These are phyloP conservation scores for Alviniconcha strummeri DNA, from an alignment of 2,888 invertebrate genomes.

Conservation along the genomic window DNA sequence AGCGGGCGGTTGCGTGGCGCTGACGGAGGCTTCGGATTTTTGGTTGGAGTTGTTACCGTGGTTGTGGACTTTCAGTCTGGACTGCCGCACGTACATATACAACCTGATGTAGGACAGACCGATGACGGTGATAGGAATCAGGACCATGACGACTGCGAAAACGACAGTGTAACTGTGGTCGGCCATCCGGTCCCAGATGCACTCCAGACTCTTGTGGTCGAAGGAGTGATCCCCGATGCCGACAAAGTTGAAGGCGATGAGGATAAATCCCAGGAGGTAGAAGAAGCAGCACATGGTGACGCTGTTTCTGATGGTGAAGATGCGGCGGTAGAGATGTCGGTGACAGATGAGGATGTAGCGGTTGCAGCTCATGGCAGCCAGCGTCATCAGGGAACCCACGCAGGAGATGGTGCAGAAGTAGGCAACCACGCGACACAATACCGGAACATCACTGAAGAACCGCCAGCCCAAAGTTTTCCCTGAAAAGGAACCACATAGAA, in stretches of 20 bases:
- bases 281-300: slow-evolving; percentile 41
- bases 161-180: slow-evolving; percentile 49
- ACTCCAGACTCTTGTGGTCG: slow-evolving; percentile 51
- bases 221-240: slow-evolving; percentile 51
- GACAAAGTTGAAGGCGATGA: slow-evolving; percentile 50
- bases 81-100: slow-evolving; percentile 41
- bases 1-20: too few relatives aligned
- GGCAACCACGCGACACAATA: slow-evolving; percentile 46
- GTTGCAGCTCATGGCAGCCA: slow-evolving; percentile 47
- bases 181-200: slow-evolving; percentile 55
- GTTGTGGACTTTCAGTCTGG: slow-evolving; percentile 33
- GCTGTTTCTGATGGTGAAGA: slow-evolving; percentile 42
- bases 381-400: slow-evolving; percentile 49
- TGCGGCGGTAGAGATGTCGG: slow-evolving; percentile 36
- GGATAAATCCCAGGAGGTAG: slow-evolving; percentile 45
- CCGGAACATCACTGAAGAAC: slow-evolving; percentile 43
- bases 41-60: not conserved
- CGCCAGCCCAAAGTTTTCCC: slow-evolving; percentile 47
- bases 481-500: slow-evolving; percentile 31
- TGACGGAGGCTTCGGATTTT: too few relatives aligned
- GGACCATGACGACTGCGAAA: slow-evolving; percentile 44
- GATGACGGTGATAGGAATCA: slow-evolving; percentile 41
- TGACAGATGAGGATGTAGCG: slow-evolving; percentile 51
- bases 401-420: slow-evolving; percentile 52
- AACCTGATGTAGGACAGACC: slow-evolving; percentile 43